Conservation (phyloP, 2,888 invertebrate genomes). For the Patella ulyssiponensis region DNA sequence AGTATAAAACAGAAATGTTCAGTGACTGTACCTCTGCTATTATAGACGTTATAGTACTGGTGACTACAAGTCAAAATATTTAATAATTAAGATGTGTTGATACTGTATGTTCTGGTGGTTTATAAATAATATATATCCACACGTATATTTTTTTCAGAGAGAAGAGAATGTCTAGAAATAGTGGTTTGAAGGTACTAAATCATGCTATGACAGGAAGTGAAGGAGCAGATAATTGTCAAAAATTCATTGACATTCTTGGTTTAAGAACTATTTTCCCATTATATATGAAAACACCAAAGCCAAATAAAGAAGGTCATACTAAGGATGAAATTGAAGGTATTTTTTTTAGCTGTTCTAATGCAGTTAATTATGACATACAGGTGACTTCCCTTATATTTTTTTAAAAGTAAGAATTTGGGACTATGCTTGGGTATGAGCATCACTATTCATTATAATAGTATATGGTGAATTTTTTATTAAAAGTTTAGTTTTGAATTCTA, state of each 20-base stretch:
- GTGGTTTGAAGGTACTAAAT: constrained; percentile 96
- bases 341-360: background rate
- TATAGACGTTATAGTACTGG: no score
- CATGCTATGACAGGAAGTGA: constrained; percentile 95
- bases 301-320: constrained; percentile 71
- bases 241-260: constrained; percentile 96
- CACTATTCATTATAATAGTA: background rate
- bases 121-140: background rate
- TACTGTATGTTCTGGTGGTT: background rate
- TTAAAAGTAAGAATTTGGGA: no score
- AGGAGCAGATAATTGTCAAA: constrained; percentile 92
- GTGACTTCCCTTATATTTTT: no score
- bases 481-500: background rate
- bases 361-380: no score
- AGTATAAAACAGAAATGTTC: no score
- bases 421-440: background rate
- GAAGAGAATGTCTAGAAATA: constrained; percentile 89
- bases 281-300: constrained; percentile 98
- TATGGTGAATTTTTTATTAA: background rate
- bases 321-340: constrained; percentile 90
- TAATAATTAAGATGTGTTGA: no score
- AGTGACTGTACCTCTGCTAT: background rate
- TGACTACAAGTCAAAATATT: no score
- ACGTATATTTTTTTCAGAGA: constrained; percentile 77
- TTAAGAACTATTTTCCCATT: constrained; percentile 96